Base-by-base conservation (phyloP, 2,888 invertebrate genomes). In the Uloborus plumipes region DNA sequence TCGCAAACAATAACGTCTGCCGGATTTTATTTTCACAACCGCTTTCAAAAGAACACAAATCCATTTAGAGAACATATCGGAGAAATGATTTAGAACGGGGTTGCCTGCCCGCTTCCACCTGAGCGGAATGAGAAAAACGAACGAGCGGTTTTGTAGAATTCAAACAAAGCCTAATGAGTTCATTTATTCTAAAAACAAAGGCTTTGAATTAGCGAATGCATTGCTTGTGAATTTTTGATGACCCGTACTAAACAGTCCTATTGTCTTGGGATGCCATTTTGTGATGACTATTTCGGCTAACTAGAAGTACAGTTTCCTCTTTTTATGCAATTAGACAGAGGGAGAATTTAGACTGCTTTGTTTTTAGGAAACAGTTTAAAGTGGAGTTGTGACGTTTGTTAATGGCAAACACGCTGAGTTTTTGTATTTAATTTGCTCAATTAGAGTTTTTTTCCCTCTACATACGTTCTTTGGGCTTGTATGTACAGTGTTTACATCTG, bases 131-230 rank as follows among this genome's bases (percentile, higher is more conserved):
- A 39, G 47, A 81, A 81, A 81, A 75, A 81, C 70, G 74, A 81
- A 81, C 70, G 80, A 81, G 62, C 62, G 70, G 74, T 65, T 65
- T 64, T 80, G 31, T 59, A 39, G 64, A 53, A 31, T 53, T 69
- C 53, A 70, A 74, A 81, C 80, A 81, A 81, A 70, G 69, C 67
- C 49, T 74, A 75, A 81, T 81, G 80, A 81, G 74, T 75, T 64
- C 73, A 74, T 81, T 81, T 69, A 81, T 81, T 70, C 69, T n/a
- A 62, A 70, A 81, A 81, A 81, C 80, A 81, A 81, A 70, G 58
- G 65, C 22, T 20, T 59, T 65, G 70, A 62, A 74, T 81, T 81
- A 81, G 75, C 74, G 75, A 81, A 81, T 70, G 51, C 64, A 31
- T 55, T 62, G 74, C 73, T 80, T 80, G 39, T 39, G 73, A 80